These are phyloP conservation scores for Turnix velox DNA, from an alignment of 2,113 vertebrate genomes.

Conservation along the genomic window DNA sequence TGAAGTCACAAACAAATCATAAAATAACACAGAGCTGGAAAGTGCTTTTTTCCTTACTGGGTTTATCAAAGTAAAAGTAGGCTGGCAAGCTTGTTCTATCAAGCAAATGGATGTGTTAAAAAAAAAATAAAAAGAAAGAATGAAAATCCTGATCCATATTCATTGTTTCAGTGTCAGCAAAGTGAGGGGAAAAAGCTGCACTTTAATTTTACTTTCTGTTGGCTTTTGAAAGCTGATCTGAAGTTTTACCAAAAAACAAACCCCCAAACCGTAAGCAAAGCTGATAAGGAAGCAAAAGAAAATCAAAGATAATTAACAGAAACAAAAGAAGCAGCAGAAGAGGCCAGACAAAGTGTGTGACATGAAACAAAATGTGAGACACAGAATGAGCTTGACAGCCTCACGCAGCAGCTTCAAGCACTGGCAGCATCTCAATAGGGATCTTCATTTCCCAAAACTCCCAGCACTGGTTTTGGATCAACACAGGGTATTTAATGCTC, in stretches of 20 bases:
- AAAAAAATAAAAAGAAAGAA: constrained; percentile 58
- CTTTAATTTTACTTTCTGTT: not conserved
- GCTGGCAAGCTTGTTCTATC: constrained; percentile 68
- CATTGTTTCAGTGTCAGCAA: constrained; percentile 39
- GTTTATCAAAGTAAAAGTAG: constrained; percentile 71
- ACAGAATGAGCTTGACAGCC: not conserved
- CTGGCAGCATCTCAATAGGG: not conserved
- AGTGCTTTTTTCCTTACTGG: constrained; percentile 54
- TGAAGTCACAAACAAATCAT: constrained; percentile 67
- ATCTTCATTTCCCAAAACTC: not conserved
- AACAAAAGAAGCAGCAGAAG: not conserved
- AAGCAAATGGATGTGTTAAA: constrained; percentile 61
- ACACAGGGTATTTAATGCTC: not conserved
- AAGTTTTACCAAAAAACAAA: not conserved
- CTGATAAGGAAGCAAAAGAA: not conserved
- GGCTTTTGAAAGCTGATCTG: not conserved
- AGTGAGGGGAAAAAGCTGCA: not conserved
- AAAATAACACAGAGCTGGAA: constrained; percentile 65
- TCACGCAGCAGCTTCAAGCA: not conserved
- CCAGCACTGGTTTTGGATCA: not conserved
- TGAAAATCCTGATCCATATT: constrained; percentile 74
- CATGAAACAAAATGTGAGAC: not conserved
- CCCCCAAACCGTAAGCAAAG: not conserved
- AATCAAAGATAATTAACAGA: constrained; percentile 41
- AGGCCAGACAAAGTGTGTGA: not conserved